Base-by-base conservation (phyloP, 2,797 vertebrate genomes). In the Ceryle rudis region DNA sequence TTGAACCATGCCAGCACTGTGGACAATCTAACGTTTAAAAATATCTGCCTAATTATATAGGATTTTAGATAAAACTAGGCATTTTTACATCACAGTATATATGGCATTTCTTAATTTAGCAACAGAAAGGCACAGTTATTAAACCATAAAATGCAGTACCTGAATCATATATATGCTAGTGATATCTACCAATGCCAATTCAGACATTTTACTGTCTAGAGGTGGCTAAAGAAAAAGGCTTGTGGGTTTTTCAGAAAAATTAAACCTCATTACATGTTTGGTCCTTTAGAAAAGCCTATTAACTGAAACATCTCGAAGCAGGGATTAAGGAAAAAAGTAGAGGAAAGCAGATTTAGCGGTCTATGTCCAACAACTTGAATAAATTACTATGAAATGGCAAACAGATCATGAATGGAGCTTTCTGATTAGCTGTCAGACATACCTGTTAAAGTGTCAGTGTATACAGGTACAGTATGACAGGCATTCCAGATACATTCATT, bases 41-140 rank as follows among this genome's bases (percentile, higher is more conserved):
- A 81, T 88, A 97, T 70, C 80, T 97, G 92, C 93, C 96, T 93
- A 95, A 96, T 97, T 95, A 93, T 10, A 11, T 81, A 88, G 65
- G 62, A 91, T 86, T 95, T 96, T 84, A 93, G 94, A 89, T 95
- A 96, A 91, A 97, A 90, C 86, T 78, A 95, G 80, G 93, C 87
- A 92, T 93, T 96, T 96, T 97, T 96, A 90, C 66, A 94, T 98
- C 98, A 98, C 98, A 98, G 98, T 98, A 97, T 95, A 96, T 94
- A 97, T 98, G 97, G 98, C 91, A 97, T 97, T 98, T 97, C 92
- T 96, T 95, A 97, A 97, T 94, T 97, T 92, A 97, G 95, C 96
- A 98, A 98, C 98, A 96, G 84, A 98, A 98, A 98, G 98, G 98
- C 98, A 98, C 98, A 98, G 95, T 97, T 97, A 97, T 97, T 93